Evolutionary conservation across 2,797 vertebrate genomes (phyloP).

Genomic region (Decapterus maruadsi): DNA sequence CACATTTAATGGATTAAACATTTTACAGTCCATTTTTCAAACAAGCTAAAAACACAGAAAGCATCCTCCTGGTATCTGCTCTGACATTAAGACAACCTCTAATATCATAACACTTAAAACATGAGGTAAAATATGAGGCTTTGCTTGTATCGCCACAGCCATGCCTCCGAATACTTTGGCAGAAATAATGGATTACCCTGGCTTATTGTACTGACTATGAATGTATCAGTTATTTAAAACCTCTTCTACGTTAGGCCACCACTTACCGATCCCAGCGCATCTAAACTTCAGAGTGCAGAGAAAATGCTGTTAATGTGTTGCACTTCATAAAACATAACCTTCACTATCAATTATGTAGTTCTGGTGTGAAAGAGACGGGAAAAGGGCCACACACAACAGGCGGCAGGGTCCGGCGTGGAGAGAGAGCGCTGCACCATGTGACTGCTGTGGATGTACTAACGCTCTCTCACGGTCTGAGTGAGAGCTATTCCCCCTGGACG

Average conservation of each 20-base stretch:
- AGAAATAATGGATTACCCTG: slow-evolving; percentile 60
- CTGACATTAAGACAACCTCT: not conserved
- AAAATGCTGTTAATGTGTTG: slow-evolving; percentile 73
- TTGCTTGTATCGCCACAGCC: slow-evolving; percentile 27
- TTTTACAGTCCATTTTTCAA: not conserved
- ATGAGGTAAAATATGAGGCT: not conserved
- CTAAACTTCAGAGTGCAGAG: slow-evolving; percentile 57
- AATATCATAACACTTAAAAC: slow-evolving; percentile 26
- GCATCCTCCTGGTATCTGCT: not conserved
- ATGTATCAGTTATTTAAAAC: slow-evolving; percentile 67
- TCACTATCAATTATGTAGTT: slow-evolving; percentile 80
- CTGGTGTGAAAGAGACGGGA: slow-evolving; percentile 64
- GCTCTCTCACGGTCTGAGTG: slow-evolving; percentile 75
- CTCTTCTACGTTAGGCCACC: slow-evolving; percentile 52
- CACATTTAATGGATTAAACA: slow-evolving; percentile 3
- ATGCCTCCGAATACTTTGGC: slow-evolving; percentile 36
- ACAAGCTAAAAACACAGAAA: slow-evolving; percentile 11
- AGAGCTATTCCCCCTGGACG: slow-evolving; percentile 78
- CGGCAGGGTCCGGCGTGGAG: slow-evolving; percentile 46
- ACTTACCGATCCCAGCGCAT: slow-evolving; percentile 58
- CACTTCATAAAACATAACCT: slow-evolving; percentile 77
- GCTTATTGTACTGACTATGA: slow-evolving; percentile 46
- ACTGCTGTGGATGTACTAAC: slow-evolving; percentile 69
- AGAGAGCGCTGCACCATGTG: slow-evolving; percentile 72
- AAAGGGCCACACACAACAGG: slow-evolving; percentile 63